Conservation (phyloP, 2,888 invertebrate genomes). For the Campoletis raptor region DNA sequence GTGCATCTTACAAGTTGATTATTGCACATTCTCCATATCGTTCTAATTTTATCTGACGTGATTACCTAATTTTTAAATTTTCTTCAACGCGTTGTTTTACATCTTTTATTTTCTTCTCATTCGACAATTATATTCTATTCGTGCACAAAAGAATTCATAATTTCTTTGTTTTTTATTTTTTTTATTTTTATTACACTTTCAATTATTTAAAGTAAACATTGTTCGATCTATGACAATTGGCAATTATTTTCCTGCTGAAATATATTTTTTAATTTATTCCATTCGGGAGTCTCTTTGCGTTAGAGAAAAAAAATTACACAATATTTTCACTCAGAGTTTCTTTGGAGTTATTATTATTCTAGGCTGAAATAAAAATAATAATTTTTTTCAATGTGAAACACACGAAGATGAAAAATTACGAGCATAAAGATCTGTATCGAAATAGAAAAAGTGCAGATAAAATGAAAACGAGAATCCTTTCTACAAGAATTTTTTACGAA, state of each 20-base stretch:
- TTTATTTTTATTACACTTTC: slow-evolving; percentile 6
- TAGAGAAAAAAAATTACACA: neutral
- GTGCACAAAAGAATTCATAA: neutral
- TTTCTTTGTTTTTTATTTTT: too few relatives aligned
- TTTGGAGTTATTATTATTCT: neutral
- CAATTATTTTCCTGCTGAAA: neutral
- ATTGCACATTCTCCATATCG: slow-evolving; percentile 45
- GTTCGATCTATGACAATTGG: neutral
- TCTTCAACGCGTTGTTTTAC: neutral
- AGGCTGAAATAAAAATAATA: neutral
- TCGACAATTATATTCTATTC: neutral
- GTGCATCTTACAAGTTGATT: slow-evolving; percentile 21
- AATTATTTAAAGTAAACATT: neutral
- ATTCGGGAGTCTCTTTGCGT: neutral
- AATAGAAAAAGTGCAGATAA: neutral
- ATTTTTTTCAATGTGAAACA: neutral
- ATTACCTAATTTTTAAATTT: slow-evolving; percentile 6
- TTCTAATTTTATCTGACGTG: slow-evolving; percentile 51
- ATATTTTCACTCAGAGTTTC: neutral
- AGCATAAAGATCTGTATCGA: neutral
- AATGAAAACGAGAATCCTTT: neutral
- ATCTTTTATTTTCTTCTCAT: neutral
- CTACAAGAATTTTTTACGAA: neutral
- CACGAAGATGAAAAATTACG: neutral
- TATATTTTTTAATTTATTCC: neutral